Evolutionary conservation across 1,140 invertebrate genomes (phyloP).

Genomic region (Drosophila athabasca): DNA sequence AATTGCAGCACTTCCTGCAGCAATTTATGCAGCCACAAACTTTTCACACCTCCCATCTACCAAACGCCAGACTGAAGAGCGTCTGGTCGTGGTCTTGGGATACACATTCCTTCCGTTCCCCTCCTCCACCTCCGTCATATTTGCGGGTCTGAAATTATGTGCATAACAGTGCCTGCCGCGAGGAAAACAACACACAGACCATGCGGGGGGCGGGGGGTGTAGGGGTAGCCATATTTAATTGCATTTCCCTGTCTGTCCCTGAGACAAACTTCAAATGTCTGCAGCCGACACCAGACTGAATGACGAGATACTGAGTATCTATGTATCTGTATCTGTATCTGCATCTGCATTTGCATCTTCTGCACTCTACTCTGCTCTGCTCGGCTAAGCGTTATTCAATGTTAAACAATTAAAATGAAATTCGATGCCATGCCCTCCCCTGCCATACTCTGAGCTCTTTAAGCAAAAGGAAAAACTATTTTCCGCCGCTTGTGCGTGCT

Average conservation of each 20-base stretch:
- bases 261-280: slow-evolving; percentile 38
- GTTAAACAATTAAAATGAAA: slow-evolving; percentile 59
- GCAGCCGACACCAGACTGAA: slow-evolving; percentile 5
- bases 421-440: slow-evolving; percentile 28
- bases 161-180: slow-evolving; percentile 7
- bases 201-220: no score
- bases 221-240: slow-evolving; percentile 48
- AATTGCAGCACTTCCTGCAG: slow-evolving; percentile 53
- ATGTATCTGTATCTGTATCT: slow-evolving; percentile 22
- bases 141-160: slow-evolving; percentile 60
- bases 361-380: slow-evolving; percentile 7
- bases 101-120: no score
- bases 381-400: slow-evolving; percentile 38
- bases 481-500: slow-evolving; percentile 33
- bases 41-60: slow-evolving; percentile 25
- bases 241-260: slow-evolving; percentile 54
- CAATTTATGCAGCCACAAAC: slow-evolving; percentile 45
- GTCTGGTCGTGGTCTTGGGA: no score
- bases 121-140: slow-evolving; percentile 29
- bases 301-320: not conserved
- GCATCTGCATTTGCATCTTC: slow-evolving; percentile 4
- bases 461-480: slow-evolving; percentile 42
- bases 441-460: slow-evolving; percentile 23
- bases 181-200: not conserved
- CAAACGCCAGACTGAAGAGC: not conserved